Evolutionary conservation across 92 coral and sea anemone genomes (phyloP).

Genomic region (Palythoa caribaeorum): DNA sequence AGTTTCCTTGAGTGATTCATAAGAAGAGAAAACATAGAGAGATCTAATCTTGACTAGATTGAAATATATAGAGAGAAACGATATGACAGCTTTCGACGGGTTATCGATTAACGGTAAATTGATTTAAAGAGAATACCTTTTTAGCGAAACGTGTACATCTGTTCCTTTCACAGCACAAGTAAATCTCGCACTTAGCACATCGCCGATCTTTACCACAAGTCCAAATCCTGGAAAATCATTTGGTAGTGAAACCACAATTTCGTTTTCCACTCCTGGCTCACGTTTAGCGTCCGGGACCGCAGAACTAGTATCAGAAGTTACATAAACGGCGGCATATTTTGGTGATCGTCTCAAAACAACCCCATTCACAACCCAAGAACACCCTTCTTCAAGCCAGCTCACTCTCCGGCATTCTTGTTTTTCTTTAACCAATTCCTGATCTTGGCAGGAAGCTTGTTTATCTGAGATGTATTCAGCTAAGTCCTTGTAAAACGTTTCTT

Average conservation of each 20-base stretch:
- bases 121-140: background rate
- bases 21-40: too few species aligned
- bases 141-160: background rate
- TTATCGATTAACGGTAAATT: too few species aligned
- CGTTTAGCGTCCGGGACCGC: background rate
- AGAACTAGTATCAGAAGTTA: too few species aligned
- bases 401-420: background rate
- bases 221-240: constrained; percentile 18
- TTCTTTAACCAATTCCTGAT: background rate
- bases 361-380: background rate
- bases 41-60: too few species aligned
- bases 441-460: constrained; percentile 2
- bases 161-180: background rate
- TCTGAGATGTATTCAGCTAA: background rate
- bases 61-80: too few species aligned
- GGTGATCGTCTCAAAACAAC: constrained; percentile 20
- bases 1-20: too few species aligned
- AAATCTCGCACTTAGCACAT: constrained; percentile 5
- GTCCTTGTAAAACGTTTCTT: background rate
- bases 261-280: background rate
- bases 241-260: background rate
- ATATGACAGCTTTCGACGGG: background rate
- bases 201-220: constrained; percentile 22
- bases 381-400: constrained; percentile 2
- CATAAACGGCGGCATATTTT: background rate